A percentile compares a stretch with the other conserved stretches of the same genome.
phyloP scores from a whole-genome alignment of 2,113 vertebrate species.

The Lonchura striata region DNA sequence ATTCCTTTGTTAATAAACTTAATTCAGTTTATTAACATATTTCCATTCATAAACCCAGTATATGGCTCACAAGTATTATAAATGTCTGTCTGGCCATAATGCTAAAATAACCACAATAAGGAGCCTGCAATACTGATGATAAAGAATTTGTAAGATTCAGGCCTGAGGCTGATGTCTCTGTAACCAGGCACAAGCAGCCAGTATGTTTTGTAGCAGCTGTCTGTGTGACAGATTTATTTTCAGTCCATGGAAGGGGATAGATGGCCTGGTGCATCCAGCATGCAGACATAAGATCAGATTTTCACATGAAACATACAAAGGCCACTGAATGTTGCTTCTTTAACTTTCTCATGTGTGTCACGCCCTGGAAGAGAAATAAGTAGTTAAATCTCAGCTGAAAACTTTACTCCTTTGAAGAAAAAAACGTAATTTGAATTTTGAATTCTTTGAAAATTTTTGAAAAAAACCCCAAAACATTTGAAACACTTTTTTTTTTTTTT shows the following conservation, averaged over 20 bases:
- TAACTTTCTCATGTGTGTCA: rapidly evolving
- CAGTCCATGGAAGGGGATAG: neutral
- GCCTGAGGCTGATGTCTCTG: neutral
- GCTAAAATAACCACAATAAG: neutral
- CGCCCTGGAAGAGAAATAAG: neutral
- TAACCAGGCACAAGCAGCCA: neutral
- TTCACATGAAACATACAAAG: neutral
- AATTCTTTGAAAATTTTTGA: too few species aligned
- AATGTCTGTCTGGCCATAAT: neutral
- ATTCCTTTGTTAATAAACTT: neutral
- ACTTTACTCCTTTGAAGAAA: neutral
- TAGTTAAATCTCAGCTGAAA: neutral
- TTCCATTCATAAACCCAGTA: neutral
- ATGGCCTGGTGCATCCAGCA: neutral
- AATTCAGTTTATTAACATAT: neutral
- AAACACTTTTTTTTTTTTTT: neutral
- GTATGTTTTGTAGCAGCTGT: neutral
- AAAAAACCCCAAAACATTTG: neutral
- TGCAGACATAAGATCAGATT: neutral
- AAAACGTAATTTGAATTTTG: neutral
- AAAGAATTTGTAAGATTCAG: neutral
- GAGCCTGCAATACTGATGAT: neutral
- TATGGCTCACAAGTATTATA: neutral
- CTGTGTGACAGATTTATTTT: neutral
- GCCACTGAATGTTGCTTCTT: neutral